A percentile compares a stretch with the other conserved stretches of the same genome.
Evolutionary conservation across 2,113 vertebrate species (phyloP).

Genomic region (Aramus guarauna): DNA sequence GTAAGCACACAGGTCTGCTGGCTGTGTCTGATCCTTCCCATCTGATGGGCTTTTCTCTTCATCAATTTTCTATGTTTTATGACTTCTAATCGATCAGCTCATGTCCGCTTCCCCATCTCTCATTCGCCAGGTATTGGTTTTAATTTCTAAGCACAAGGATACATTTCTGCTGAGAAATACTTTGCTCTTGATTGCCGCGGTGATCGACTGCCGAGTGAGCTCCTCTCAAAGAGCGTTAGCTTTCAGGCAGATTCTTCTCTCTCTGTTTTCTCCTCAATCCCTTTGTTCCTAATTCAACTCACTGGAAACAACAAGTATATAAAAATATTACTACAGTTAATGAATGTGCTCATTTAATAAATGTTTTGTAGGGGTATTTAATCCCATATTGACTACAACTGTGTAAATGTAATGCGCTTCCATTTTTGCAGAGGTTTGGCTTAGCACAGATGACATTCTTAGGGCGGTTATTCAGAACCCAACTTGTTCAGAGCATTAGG

Average conservation of each 20-base stretch:
- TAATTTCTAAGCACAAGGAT: neutral
- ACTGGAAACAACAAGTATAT: neutral
- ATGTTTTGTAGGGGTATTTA: neutral
- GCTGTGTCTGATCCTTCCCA: neutral
- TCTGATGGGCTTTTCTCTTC: neutral
- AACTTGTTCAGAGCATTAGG: neutral
- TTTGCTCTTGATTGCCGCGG: neutral
- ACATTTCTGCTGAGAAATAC: neutral
- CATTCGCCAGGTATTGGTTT: too few relatives aligned
- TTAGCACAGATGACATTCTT: neutral
- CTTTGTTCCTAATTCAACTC: neutral
- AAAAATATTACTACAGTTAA: neutral
- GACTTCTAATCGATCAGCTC: neutral
- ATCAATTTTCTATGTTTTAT: neutral
- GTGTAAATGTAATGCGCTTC: neutral
- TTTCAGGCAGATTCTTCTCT: neutral
- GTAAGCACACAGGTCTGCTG: neutral
- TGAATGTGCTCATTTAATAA: fast-evolving
- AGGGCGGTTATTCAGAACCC: too few relatives aligned
- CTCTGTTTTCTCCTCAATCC: neutral
- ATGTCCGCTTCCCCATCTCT: neutral
- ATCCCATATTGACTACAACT: too few relatives aligned
- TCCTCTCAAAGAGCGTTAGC: neutral
- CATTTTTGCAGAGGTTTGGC: neutral
- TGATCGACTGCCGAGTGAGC: neutral